Conservation (phyloP, 2,113 vertebrate genomes). For the Variabilichromis moorii region DNA sequence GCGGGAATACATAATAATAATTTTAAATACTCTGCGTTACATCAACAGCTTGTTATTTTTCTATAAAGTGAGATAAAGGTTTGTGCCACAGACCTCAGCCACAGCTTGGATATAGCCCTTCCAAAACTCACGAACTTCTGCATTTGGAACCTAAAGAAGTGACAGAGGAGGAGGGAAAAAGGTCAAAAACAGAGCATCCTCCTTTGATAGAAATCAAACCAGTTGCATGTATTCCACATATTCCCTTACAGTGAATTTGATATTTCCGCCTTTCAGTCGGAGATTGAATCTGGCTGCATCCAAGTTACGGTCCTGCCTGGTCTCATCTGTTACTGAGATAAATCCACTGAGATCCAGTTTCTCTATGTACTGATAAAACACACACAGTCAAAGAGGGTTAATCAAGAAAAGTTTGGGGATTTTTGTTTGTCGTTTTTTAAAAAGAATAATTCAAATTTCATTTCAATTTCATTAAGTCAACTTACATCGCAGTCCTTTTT, state of each 20-base stretch:
- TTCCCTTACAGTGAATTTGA: slow-evolving; percentile 71
- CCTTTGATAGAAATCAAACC: background rate
- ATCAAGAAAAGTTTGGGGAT: rapidly evolving
- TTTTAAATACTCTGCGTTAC: background rate
- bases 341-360: slow-evolving; percentile 68
- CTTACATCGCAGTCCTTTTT: slow-evolving; percentile 68
- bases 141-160: slow-evolving; percentile 61
- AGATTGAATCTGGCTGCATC: slow-evolving; percentile 55
- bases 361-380: slow-evolving; percentile 71
- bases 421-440: rapidly evolving
- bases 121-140: slow-evolving; percentile 80
- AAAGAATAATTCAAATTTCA: background rate
- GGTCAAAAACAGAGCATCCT: background rate
- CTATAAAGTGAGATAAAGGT: background rate
- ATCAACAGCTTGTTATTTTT: background rate
- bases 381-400: background rate
- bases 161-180: background rate
- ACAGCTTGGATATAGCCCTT: slow-evolving; percentile 77
- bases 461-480: background rate
- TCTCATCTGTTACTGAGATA: slow-evolving; percentile 65
- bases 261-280: slow-evolving; percentile 35
- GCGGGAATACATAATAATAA: background rate
- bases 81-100: slow-evolving; percentile 62
- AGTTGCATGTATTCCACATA: background rate
- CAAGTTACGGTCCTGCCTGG: slow-evolving; percentile 32